These are phyloP conservation scores for Ptyas mucosa DNA, from an alignment of 2,113 vertebrate species.

Conservation along the genomic window DNA sequence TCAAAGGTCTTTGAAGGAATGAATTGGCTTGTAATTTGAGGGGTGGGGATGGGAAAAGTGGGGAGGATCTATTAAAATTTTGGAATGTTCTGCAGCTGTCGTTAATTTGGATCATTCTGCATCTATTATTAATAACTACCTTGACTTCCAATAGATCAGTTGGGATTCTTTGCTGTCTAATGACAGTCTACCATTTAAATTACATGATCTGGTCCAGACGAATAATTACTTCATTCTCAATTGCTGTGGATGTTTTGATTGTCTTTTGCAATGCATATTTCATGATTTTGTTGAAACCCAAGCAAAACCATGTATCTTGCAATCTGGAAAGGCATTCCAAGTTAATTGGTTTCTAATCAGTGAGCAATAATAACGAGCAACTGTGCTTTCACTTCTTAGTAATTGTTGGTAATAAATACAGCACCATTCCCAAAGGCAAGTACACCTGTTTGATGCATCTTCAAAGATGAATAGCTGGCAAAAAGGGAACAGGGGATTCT, in stretches of 20 bases:
- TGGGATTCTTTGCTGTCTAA: not conserved
- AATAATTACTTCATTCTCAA: not conserved
- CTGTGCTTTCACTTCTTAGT: not conserved
- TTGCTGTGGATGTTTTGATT: constrained; percentile 6
- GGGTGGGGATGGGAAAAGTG: not conserved
- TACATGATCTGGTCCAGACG: not conserved
- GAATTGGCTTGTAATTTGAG: not conserved
- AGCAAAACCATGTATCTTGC: not conserved
- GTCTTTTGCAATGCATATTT: not conserved
- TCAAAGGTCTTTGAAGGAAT: not conserved
- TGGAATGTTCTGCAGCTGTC: not conserved
- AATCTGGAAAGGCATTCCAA: constrained; percentile 1
- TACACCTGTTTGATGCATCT: not conserved
- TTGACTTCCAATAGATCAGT: not conserved
- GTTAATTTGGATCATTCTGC: not conserved
- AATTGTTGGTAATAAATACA: not conserved
- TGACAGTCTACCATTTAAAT: not conserved
- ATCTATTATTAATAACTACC: not conserved
- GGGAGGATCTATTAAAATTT: not conserved
- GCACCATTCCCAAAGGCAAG: not conserved
- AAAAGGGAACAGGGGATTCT: not conserved
- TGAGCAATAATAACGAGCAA: not conserved
- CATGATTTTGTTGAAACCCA: not conserved
- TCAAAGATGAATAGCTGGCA: not conserved
- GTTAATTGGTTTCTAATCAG: constrained; percentile 30